A percentile compares a stretch with the other conserved stretches of the same genome.
Evolutionary conservation across 2,113 vertebrate species (phyloP).

Genomic region (Raphicerus campestris): DNA sequence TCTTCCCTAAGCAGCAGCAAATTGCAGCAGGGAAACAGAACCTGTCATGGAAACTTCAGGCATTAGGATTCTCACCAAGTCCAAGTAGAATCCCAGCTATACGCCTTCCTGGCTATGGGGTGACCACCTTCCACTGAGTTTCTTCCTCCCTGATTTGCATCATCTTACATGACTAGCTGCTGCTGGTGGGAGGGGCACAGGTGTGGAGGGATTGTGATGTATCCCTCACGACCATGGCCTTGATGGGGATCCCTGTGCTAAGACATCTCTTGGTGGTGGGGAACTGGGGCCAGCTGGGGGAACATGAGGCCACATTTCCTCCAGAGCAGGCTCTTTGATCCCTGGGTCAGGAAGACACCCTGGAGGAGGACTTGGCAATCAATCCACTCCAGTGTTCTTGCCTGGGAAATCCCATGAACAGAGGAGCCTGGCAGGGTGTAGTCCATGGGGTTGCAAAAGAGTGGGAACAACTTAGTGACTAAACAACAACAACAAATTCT

Average conservation of each 20-base stretch:
- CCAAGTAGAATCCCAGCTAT: not conserved
- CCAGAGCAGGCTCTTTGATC: not conserved
- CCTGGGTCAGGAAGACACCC: not conserved
- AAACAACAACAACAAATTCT: not conserved
- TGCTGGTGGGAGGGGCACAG: not conserved
- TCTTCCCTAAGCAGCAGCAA: not conserved
- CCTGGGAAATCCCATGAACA: not conserved
- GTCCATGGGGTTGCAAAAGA: not conserved
- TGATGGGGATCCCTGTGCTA: not conserved
- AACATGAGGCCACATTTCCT: not conserved
- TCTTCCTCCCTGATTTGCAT: not conserved
- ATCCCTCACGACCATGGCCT: not conserved
- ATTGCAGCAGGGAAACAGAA: not conserved
- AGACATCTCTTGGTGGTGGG: not conserved
- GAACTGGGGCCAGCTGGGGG: not conserved
- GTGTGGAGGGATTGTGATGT: not conserved
- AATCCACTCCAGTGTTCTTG: not conserved
- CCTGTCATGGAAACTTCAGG: not conserved
- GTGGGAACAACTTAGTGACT: not conserved
- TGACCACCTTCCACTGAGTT: not conserved
- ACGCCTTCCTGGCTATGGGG: not conserved
- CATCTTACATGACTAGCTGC: too few species aligned
- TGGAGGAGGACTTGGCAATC: not conserved
- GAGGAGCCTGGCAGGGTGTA: not conserved
- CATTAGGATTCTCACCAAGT: not conserved